Conservation (phyloP, 2,113 vertebrate species). For the Bos taurus region ARS-UCD2.0 NC_037331.1:57039501-57040000, state of each 20-base stretch:
- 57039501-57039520: neutral
- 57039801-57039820: neutral
- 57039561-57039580: neutral
- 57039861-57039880: neutral
- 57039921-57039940: neutral
- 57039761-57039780: neutral
- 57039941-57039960: neutral
- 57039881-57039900: neutral
- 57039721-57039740: neutral
- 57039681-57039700: neutral
- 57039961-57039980: neutral
- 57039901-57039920: neutral
- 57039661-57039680: neutral
- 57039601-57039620: neutral
- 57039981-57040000: neutral
- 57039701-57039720: neutral
- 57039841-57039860: neutral
- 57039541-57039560: neutral
- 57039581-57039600: neutral
- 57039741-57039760: neutral
- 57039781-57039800: neutral
- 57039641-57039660: neutral
- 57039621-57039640: neutral
- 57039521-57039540: neutral
- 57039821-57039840: neutral